Base-by-base conservation (phyloP, 2,113 vertebrate species). In the Coracopsis vasa region DNA sequence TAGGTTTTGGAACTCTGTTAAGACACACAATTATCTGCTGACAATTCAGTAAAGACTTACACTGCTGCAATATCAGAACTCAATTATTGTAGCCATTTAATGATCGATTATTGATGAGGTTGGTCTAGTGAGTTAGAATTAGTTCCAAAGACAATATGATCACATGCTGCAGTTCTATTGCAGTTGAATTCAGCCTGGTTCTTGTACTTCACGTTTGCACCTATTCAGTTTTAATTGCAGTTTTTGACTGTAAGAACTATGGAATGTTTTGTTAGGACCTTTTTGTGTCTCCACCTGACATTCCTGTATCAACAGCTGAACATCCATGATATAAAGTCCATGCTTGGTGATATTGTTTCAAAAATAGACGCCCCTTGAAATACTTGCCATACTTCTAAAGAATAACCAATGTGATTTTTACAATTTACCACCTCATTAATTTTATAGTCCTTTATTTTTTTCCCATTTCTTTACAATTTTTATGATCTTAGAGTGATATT, bases 21-120 rank as follows among this genome's bases (percentile, higher is more conserved):
- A 71, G 50, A 33, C 28, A n/a, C 33, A n/a, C 14, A 69, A 11
- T 69, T 27, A 44, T 12, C 33, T 90, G n/a, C 47, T 86, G 61
- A 41, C 7, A 94, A n/a, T 61, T 11, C 60, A 61, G 54, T 54
- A 42, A 47, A 84, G 70, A 79, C n/a, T 74, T 47, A n/a, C 21
- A 10, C 16, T 44, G 16, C n/a, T 95, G n/a, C 28, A 72, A 28
- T 20, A 17, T 89, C 69, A 41, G 45, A 78, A 62, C 37, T 19
- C 81, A 85, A 3, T 84, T 72, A 60, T 2, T 51, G 28, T 13
- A n/a, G 71, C 28, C 0, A 10, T 13, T 53, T 83, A 65, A 54
- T 72, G 2, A 10, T 65, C 0, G 0, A 6, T 80, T 73, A 29
- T 29, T 61, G 11, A 16, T 47, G 25, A 47, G 35, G 7, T 10